Conservation (phyloP, 1,140 invertebrate genomes). For the Ceratosolen solmsi region DNA sequence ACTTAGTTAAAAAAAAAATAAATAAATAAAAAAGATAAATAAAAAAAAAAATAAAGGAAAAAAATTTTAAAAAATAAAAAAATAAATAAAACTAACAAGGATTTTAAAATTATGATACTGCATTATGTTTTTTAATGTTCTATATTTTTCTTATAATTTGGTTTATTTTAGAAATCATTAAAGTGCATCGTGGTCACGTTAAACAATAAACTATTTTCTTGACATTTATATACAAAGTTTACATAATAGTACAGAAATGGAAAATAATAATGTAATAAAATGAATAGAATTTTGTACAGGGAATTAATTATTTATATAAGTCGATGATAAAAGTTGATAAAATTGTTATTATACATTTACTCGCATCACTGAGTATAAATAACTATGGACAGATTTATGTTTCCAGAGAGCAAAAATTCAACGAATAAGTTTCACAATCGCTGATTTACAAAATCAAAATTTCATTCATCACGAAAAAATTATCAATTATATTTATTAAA, state of each 20-base stretch:
- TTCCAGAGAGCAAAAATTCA: constrained; percentile 13
- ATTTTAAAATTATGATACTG: constrained; percentile 34
- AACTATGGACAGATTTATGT: constrained; percentile 42
- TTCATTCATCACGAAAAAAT: constrained; percentile 52
- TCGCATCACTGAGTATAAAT: constrained; percentile 48
- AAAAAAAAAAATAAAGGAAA: constrained; percentile 39
- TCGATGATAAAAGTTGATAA: constrained; percentile 13
- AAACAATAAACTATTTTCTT: constrained; percentile 45
- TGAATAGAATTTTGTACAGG: constrained; percentile 32
- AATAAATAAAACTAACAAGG: constrained; percentile 46
- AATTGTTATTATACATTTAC: constrained; percentile 22
- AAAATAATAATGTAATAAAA: constrained; percentile 18
- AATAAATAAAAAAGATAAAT: too few relatives aligned
- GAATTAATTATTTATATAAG: constrained; percentile 9
- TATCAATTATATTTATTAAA: constrained; percentile 41
- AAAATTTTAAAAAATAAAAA: constrained; percentile 16
- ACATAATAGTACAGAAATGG: constrained; percentile 56
- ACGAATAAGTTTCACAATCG: neutral
- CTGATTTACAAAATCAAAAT: constrained; percentile 30
- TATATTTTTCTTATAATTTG: constrained; percentile 31
- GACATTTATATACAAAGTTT: constrained; percentile 65
- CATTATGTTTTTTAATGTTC: constrained; percentile 17
- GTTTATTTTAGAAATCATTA: constrained; percentile 39
- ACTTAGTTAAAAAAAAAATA: constrained; percentile 37
- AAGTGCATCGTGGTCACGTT: constrained; percentile 4